Conservation (phyloP, 35 echinoderm and acorn worm species). For the Anneissia japonica region DNA sequence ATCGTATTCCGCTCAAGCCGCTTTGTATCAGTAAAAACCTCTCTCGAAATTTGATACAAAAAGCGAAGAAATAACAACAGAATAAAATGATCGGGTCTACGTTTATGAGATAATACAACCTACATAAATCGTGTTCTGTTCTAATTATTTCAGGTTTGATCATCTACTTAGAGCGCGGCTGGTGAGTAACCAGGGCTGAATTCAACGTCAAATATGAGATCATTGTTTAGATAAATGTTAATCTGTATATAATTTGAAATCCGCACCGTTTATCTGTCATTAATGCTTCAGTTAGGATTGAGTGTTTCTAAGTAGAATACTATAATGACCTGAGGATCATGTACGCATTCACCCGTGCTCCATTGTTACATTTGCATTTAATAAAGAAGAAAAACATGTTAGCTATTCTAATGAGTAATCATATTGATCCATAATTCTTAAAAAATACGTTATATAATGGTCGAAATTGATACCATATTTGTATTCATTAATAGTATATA, state of each 20-base stretch:
- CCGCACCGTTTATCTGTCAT: not conserved
- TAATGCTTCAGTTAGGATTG: not conserved
- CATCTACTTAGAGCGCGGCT: not conserved
- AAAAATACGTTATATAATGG: no score
- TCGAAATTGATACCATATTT: no score
- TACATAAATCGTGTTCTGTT: not conserved
- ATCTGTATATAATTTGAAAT: slow-evolving; percentile 2
- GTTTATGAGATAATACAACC: not conserved
- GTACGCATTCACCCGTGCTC: not conserved
- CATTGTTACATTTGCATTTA: not conserved
- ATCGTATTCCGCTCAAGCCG: not conserved
- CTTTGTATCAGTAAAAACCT: not conserved
- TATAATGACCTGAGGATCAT: not conserved
- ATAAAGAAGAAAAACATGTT: no score
- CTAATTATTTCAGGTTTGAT: not conserved
- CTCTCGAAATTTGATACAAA: not conserved
- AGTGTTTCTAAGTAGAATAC: not conserved
- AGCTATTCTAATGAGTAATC: no score
- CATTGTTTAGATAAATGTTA: not conserved
- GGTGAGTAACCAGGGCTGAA: no score
- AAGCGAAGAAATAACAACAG: not conserved
- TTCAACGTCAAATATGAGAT: not conserved
- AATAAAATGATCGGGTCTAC: not conserved
- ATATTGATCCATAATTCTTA: no score
- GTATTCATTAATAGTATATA: no score